Conservation (phyloP, 92 coral and sea anemone genomes). For the Virgularia gustaviana region DNA sequence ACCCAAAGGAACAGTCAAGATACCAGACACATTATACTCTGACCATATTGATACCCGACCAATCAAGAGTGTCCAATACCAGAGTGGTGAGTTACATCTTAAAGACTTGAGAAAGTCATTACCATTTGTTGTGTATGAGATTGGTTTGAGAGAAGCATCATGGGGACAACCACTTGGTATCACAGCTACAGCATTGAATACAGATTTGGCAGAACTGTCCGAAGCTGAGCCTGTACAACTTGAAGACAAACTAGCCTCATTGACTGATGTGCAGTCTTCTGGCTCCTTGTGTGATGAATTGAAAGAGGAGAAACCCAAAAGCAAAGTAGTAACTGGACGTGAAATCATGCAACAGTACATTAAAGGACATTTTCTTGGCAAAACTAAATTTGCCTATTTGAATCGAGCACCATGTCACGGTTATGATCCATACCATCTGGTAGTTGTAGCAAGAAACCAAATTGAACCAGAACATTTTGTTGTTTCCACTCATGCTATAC, state of each 20-base stretch:
- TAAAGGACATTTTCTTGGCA: constrained; percentile 77
- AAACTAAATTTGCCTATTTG: constrained; percentile 81
- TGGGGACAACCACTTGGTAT: constrained; percentile 81
- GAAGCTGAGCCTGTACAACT: constrained; percentile 52
- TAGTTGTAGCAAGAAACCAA: constrained; percentile 76
- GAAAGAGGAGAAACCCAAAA: constrained; percentile 7
- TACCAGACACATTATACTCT: constrained; percentile 42
- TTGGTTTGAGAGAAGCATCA: constrained; percentile 79
- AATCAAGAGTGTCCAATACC: constrained; percentile 38
- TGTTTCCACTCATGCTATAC: constrained; percentile 86
- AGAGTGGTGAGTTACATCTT: constrained; percentile 59
- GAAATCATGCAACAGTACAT: constrained; percentile 83
- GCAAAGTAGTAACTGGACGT: constrained; percentile 65
- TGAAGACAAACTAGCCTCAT: no score
- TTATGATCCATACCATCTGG: constrained; percentile 85
- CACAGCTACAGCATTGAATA: constrained; percentile 72
- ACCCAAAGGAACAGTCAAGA: constrained; percentile 17
- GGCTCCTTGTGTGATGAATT: no score
- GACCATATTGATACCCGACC: constrained; percentile 49
- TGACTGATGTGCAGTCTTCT: no score
- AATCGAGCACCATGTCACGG: constrained; percentile 68
- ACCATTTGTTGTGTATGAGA: constrained; percentile 83
- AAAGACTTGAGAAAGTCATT: constrained; percentile 71
- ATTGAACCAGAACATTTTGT: constrained; percentile 89
- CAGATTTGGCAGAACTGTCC: constrained; percentile 70